Conservation (phyloP, 2,797 vertebrate species). For the Cryptoprocta ferox region DNA sequence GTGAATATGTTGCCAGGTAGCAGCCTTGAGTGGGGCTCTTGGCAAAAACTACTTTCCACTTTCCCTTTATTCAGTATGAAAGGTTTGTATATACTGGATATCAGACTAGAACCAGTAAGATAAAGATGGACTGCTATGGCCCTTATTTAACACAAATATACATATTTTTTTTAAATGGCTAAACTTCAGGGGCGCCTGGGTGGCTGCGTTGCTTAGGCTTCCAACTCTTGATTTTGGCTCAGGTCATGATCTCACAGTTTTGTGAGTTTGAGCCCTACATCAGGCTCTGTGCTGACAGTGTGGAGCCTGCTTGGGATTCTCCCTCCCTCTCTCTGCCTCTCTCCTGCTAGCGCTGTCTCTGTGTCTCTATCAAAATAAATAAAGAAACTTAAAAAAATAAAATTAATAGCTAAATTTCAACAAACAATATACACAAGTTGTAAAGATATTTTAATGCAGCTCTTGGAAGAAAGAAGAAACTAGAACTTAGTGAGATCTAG, state of each 20-base stretch:
- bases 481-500: background rate
- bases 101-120: background rate
- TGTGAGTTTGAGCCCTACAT: no score
- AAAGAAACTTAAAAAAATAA: no score
- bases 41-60: background rate
- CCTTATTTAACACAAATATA: background rate
- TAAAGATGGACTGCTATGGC: background rate
- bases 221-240: no score
- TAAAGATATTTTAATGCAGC: background rate
- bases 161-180: background rate
- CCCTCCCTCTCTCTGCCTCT: no score
- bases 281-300: no score
- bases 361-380: no score
- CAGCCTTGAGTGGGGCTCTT: background rate
- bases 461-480: slow-evolving; percentile 17
- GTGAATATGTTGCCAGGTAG: background rate
- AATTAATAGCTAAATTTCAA: background rate
- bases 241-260: no score
- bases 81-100: background rate
- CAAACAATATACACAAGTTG: background rate
- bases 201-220: no score
- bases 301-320: no score
- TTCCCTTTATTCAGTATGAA: background rate
- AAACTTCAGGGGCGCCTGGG: no score
- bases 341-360: no score